Evolutionary conservation across 2,797 vertebrate genomes (phyloP).

Genomic region (Hirundo rustica): DNA sequence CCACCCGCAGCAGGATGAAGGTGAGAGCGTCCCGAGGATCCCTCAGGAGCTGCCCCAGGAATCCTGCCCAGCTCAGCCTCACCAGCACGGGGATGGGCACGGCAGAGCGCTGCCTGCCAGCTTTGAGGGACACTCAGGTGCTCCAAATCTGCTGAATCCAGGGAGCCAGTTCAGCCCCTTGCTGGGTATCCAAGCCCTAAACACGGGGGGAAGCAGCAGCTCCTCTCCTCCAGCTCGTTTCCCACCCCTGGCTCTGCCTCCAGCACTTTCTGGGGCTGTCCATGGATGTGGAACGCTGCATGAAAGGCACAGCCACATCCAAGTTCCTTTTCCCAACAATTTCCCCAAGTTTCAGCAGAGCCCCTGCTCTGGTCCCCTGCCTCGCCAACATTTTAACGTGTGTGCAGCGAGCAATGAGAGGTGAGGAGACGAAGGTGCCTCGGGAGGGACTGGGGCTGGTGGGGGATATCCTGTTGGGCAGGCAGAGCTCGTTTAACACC

Average conservation of each 20-base stretch:
- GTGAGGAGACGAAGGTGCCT: not conserved
- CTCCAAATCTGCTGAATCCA: not conserved
- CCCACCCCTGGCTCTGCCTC: not conserved
- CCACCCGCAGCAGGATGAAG: accelerated
- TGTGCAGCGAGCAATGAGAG: not conserved
- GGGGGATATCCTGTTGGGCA: not conserved
- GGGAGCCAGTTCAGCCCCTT: not conserved
- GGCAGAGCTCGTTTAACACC: not conserved
- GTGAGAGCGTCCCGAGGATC: not conserved
- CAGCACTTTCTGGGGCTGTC: not conserved
- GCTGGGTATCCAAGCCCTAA: not conserved
- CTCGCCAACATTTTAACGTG: accelerated
- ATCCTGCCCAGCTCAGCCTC: not conserved
- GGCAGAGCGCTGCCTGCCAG: accelerated
- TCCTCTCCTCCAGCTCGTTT: not conserved
- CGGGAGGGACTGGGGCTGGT: not conserved
- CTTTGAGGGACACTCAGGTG: not conserved
- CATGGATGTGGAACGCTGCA: accelerated
- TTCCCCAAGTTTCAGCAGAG: not conserved
- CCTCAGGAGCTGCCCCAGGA: not conserved
- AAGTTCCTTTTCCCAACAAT: accelerated
- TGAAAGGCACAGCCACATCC: not conserved
- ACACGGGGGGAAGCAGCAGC: not conserved
- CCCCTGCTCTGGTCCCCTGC: not conserved
- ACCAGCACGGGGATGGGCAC: not conserved